Percentiles rank a stretch among this genome's conserved stretches.
These are phyloP conservation scores for Pseudomyrmex cubaensis DNA, from an alignment of 1,140 invertebrate genomes.

Conservation along the genomic window DNA sequence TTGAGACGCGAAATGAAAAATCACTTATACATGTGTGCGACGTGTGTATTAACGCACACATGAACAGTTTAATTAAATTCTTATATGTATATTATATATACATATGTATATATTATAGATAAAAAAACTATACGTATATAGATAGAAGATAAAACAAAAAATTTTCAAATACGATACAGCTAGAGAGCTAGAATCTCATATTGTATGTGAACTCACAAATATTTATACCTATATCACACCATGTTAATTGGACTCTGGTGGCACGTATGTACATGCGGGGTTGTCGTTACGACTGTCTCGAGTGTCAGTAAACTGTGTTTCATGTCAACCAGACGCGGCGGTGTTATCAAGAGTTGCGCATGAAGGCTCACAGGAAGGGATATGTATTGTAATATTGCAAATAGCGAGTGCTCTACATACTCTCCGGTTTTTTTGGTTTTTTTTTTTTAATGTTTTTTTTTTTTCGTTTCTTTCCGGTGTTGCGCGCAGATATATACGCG, in stretches of 20 bases:
- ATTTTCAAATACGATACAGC: not conserved
- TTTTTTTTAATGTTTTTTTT: not conserved
- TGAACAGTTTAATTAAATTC: too few relatives aligned
- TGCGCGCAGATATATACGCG: not conserved
- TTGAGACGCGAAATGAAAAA: not conserved
- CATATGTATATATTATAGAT: too few relatives aligned
- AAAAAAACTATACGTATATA: too few relatives aligned
- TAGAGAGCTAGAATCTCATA: not conserved
- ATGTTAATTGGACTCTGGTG: conserved; percentile 81
- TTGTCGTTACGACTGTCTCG: conserved; percentile 75
- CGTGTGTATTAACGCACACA: too few relatives aligned
- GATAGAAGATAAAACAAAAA: not conserved
- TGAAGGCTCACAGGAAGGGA: not conserved
- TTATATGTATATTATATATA: not conserved
- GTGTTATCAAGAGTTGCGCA: conserved; percentile 7
- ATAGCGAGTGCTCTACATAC: not conserved
- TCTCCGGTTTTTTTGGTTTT: too few relatives aligned
- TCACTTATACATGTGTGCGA: not conserved
- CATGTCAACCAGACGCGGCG: conserved; percentile 3
- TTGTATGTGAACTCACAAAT: conserved; percentile 5
- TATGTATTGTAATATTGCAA: conserved; percentile 47
- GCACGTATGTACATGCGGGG: conserved; percentile 80
- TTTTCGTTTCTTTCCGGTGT: not conserved
- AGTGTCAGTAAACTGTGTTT: conserved; percentile 33
- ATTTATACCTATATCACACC: conserved; percentile 71